Percentiles rank a stretch among this genome's conserved stretches.
Evolutionary conservation across 2,797 vertebrate species (phyloP).

Genomic region (Anniella stebbinsi): DNA sequence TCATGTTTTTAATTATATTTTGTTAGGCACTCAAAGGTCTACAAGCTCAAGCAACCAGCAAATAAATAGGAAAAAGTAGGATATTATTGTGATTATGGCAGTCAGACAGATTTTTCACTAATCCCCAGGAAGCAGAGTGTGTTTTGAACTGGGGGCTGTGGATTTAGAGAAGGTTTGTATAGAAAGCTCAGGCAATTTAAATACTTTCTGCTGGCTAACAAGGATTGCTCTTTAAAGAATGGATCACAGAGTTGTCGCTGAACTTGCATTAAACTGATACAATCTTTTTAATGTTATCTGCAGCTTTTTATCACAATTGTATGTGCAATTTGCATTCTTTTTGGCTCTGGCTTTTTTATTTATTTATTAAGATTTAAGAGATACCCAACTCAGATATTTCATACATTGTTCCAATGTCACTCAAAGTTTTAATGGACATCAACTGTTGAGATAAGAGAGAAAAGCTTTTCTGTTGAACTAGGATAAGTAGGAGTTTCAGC

Average conservation of each 20-base stretch:
- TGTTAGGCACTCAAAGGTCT: slow-evolving; percentile 56
- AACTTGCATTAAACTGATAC: slow-evolving; percentile 71
- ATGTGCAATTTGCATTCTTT: slow-evolving; percentile 73
- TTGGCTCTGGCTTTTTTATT: slow-evolving; percentile 41
- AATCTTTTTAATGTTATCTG: slow-evolving; percentile 75
- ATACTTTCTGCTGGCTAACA: slow-evolving; percentile 42
- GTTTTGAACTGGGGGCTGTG: background rate
- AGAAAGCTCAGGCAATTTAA: slow-evolving; percentile 23
- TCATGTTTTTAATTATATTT: slow-evolving; percentile 67
- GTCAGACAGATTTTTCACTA: slow-evolving; percentile 57
- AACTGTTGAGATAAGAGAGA: slow-evolving; percentile 38
- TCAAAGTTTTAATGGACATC: slow-evolving; percentile 69
- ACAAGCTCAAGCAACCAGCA: slow-evolving; percentile 44
- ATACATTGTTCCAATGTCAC: slow-evolving; percentile 64
- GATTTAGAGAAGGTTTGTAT: background rate
- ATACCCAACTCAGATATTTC: slow-evolving; percentile 65
- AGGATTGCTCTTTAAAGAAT: slow-evolving; percentile 57
- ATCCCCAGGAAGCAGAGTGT: slow-evolving; percentile 54
- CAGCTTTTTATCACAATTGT: slow-evolving; percentile 69
- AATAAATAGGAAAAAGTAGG: slow-evolving; percentile 30
- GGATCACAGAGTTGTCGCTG: slow-evolving; percentile 65
- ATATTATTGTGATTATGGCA: slow-evolving; percentile 47
- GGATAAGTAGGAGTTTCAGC: slow-evolving; percentile 29
- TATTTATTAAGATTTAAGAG: slow-evolving; percentile 69
- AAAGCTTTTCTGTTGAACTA: slow-evolving; percentile 23